These are phyloP conservation scores for Ovibos moschatus DNA, from an alignment of 2,113 vertebrate genomes.

Conservation along the genomic window DNA sequence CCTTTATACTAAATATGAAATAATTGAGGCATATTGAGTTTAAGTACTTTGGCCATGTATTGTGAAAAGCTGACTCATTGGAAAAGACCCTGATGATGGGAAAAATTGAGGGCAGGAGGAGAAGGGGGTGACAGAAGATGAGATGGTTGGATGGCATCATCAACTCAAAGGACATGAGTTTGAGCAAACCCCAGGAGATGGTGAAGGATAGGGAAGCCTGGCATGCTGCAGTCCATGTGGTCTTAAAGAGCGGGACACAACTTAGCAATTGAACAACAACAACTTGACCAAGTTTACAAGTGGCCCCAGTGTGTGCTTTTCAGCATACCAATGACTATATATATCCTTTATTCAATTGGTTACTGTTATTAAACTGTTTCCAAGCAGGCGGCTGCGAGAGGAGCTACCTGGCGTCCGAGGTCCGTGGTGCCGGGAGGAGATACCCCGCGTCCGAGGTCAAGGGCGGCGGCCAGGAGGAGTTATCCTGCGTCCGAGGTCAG, in stretches of 20 bases:
- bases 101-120: neutral
- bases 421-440: no score
- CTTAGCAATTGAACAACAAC: neutral
- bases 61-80: neutral
- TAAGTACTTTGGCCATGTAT: neutral
- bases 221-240: neutral
- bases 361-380: neutral
- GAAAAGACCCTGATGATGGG: neutral
- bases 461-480: no score
- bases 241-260: neutral
- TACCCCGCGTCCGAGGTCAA: no score
- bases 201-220: neutral
- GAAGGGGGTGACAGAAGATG: neutral
- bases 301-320: neutral
- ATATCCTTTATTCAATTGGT: neutral
- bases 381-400: neutral
- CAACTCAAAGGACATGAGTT: neutral
- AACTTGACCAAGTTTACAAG: neutral
- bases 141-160: neutral
- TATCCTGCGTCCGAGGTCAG: no score
- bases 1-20: neutral
- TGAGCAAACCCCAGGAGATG: neutral
- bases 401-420: no score
- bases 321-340: neutral
- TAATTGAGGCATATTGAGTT: neutral